These are phyloP conservation scores for Drosophila pachea DNA, from an alignment of 1,140 invertebrate genomes.

Conservation along the genomic window DNA sequence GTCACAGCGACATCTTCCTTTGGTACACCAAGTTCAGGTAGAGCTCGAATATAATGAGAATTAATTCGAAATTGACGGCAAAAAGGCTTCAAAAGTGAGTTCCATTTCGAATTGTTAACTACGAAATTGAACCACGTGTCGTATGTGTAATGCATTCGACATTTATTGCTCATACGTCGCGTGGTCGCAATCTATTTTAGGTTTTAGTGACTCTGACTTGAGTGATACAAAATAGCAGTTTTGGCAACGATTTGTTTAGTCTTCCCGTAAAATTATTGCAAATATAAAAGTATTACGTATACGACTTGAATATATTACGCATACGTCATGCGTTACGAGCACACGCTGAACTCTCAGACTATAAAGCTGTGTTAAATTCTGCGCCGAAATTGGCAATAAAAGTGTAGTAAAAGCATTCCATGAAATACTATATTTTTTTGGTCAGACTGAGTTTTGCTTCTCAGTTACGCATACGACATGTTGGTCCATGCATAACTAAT, in stretches of 20 bases:
- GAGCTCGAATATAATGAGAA: not conserved
- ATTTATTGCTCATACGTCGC: constrained; percentile 6
- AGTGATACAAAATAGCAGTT: too few relatives aligned
- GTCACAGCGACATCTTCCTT: not conserved
- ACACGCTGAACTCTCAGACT: not conserved
- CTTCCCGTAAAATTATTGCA: too few relatives aligned
- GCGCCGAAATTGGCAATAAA: not conserved
- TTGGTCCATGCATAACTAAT: too few relatives aligned
- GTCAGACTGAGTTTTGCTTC: too few relatives aligned
- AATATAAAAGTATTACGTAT: too few relatives aligned
- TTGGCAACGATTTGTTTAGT: too few relatives aligned
- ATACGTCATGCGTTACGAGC: not conserved
- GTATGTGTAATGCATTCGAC: not conserved
- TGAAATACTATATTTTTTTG: too few relatives aligned
- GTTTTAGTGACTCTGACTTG: too few relatives aligned
- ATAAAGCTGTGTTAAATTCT: not conserved
- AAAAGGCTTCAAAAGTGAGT: not conserved
- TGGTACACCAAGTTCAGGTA: not conserved
- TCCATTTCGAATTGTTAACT: not conserved
- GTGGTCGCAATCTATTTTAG: not conserved
- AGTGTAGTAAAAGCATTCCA: too few relatives aligned
- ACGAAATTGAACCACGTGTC: not conserved
- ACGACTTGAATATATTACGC: not conserved
- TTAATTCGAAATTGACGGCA: not conserved
- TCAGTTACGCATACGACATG: too few relatives aligned